phyloP scores from a whole-genome alignment of 2,888 invertebrate species.

The Cotesia congregata region DNA sequence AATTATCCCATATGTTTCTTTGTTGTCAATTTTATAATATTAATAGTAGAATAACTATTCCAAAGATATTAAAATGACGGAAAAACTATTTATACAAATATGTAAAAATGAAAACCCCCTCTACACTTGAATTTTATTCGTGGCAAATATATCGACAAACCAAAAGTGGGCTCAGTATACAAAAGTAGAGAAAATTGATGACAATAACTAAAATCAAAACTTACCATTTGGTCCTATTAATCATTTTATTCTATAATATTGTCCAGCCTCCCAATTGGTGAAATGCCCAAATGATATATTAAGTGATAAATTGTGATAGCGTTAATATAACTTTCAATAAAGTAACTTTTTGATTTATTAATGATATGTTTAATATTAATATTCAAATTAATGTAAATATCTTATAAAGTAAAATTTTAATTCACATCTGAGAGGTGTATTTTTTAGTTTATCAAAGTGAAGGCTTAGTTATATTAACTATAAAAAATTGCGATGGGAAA shows the following conservation, averaged over 20 bases:
- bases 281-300: not conserved
- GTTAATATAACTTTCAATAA: not conserved
- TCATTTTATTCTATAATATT: constrained; percentile 1
- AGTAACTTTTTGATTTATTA: too few relatives aligned
- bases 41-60: constrained; percentile 18
- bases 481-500: too few relatives aligned
- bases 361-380: not conserved
- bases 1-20: constrained; percentile 42
- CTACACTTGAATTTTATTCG: constrained; percentile 35
- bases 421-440: too few relatives aligned
- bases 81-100: constrained; percentile 6
- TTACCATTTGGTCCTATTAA: constrained; percentile 29
- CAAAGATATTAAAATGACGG: not conserved
- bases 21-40: constrained; percentile 29
- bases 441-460: too few relatives aligned
- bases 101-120: constrained; percentile 40
- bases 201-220: not conserved
- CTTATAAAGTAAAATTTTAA: not conserved
- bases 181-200: not conserved
- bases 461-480: too few relatives aligned
- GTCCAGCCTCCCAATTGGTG: not conserved
- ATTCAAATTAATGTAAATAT: not conserved
- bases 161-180: constrained; percentile 22
- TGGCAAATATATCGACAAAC: constrained; percentile 36
- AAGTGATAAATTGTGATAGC: not conserved